phyloP scores from a whole-genome alignment of 1,140 invertebrate genomes.

The Halictus rubicundus region DNA sequence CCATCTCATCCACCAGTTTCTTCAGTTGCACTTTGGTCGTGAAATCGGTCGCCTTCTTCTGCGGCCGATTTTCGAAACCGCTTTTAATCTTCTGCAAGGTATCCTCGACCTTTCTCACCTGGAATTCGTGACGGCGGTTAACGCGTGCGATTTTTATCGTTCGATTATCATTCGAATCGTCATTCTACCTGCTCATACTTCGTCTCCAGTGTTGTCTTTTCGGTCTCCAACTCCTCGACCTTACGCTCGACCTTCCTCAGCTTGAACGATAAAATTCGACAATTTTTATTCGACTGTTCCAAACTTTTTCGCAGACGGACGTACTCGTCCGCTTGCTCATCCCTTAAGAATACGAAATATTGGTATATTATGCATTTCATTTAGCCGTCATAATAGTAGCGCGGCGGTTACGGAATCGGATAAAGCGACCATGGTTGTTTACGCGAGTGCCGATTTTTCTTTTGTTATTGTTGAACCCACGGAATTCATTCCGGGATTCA shows the following conservation, averaged over 20 bases:
- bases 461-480: too few relatives aligned
- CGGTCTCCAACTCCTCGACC: slow-evolving; percentile 92
- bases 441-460: too few relatives aligned
- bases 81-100: slow-evolving; percentile 83
- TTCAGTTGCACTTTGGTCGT: slow-evolving; percentile 87
- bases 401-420: background rate
- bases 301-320: slow-evolving; percentile 95
- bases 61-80: slow-evolving; percentile 83
- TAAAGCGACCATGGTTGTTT: too few relatives aligned
- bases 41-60: slow-evolving; percentile 86
- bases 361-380: slow-evolving; percentile 14
- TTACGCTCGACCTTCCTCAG: slow-evolving; percentile 96
- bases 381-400: background rate
- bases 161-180: too few relatives aligned
- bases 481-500: too few relatives aligned
- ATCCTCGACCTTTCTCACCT: slow-evolving; percentile 84
- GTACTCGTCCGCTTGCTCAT: slow-evolving; percentile 98
- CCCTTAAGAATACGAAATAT: slow-evolving; percentile 82
- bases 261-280: slow-evolving; percentile 98
- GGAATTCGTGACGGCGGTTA: slow-evolving; percentile 51
- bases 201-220: slow-evolving; percentile 88
- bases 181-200: slow-evolving; percentile 84
- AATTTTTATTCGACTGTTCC: slow-evolving; percentile 98
- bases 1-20: slow-evolving; percentile 89
- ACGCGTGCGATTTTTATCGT: too few relatives aligned